Evolutionary conservation across 1,140 invertebrate species (phyloP).

Genomic region (Frieseomelitta varia): DNA sequence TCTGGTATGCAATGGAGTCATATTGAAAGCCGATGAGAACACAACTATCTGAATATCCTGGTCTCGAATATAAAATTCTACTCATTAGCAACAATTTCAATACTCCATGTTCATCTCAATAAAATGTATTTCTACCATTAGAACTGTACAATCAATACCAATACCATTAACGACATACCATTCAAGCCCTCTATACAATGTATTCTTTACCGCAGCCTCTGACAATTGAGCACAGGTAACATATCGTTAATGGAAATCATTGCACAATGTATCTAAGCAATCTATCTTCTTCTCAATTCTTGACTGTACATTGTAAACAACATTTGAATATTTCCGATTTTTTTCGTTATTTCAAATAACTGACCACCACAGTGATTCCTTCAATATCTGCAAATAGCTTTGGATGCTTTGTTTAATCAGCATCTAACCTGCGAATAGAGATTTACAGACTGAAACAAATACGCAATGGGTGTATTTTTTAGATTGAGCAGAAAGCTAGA

Average conservation of each 20-base stretch:
- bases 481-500: constrained; percentile 71
- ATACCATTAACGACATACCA: constrained; percentile 42
- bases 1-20: constrained; percentile 9
- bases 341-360: constrained; percentile 26
- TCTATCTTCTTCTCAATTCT: constrained; percentile 17
- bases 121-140: constrained; percentile 55
- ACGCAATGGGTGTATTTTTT: constrained; percentile 27
- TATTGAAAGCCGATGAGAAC: constrained; percentile 25
- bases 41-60: constrained; percentile 15
- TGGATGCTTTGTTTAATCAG: background rate
- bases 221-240: constrained; percentile 59
- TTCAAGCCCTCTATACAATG: constrained; percentile 46
- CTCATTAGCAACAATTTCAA: background rate
- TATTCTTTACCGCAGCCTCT: constrained; percentile 56
- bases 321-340: constrained; percentile 27
- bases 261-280: constrained; percentile 54
- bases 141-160: constrained; percentile 59
- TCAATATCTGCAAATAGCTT: constrained; percentile 51
- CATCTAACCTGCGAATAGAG: constrained; percentile 20
- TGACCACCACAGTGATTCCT: constrained; percentile 61
- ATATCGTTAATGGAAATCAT: constrained; percentile 62
- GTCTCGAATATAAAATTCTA: constrained; percentile 49
- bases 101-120: constrained; percentile 20
- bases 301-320: constrained; percentile 44
- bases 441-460: constrained; percentile 23